Evolutionary conservation across 2,797 vertebrate species (phyloP).

Genomic region (Harpagifer antarcticus): DNA sequence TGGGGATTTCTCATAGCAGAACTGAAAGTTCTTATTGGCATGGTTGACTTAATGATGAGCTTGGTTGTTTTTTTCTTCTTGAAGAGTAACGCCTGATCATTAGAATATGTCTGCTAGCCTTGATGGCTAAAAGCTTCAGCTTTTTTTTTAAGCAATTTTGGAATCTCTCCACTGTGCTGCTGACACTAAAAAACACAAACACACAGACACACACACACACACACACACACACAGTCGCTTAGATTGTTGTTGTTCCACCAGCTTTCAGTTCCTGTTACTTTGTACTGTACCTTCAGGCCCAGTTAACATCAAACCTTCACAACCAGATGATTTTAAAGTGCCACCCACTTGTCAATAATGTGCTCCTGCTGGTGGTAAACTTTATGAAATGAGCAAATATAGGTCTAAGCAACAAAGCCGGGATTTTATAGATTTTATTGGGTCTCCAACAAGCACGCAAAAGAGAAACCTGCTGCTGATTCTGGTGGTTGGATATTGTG

Average conservation of each 20-base stretch:
- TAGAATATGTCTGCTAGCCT: conserved; percentile 40
- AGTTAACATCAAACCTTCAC: conserved; percentile 39
- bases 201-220: background rate
- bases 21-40: conserved; percentile 34
- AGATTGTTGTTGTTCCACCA: conserved; percentile 39
- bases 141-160: conserved; percentile 36
- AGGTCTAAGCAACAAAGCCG: background rate
- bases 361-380: background rate
- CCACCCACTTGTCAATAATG: background rate
- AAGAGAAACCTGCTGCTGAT: background rate
- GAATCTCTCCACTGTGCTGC: conserved; percentile 42
- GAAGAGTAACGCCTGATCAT: conserved; percentile 34
- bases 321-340: conserved; percentile 27
- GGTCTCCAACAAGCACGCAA: background rate
- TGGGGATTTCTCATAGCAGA: background rate
- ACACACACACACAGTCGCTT: conserved; percentile 25
- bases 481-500: background rate
- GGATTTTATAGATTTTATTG: too few relatives aligned
- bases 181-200: too few relatives aligned
- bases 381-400: conserved; percentile 2
- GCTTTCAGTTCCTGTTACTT: conserved; percentile 37
- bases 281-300: conserved; percentile 25
- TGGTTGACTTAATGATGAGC: conserved; percentile 27
- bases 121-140: conserved; percentile 54
- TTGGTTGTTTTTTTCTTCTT: background rate